Evolutionary conservation across 2,113 vertebrate genomes (phyloP), one percentile per base, ranked within the genome.

Genomic region (Nanorana parkeri): DNA sequence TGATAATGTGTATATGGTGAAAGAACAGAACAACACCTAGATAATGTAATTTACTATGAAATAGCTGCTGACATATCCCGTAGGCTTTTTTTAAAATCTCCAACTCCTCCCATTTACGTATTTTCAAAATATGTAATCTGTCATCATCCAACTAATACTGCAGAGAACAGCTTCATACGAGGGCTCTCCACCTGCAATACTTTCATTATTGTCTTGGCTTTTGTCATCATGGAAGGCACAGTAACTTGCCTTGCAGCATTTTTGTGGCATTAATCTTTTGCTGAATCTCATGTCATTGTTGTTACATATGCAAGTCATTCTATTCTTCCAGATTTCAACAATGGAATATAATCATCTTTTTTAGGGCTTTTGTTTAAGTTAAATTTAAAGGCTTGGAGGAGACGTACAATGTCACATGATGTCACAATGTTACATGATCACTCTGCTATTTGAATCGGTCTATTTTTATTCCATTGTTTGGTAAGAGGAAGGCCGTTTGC

Each of bases 51-150:
- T 73, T 73, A 23, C 69, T 56, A 52, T 52, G 20, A n/a, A 73
- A 73, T 52, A 56, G 68, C 51, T 72, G 69, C 23, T 73, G 52
- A 56, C 52, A 56, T 26, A 73, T 73, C 56, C 2, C 29, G 52
- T 55, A 56, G 56, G 26, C 20, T 56, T 29, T 56, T 55, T 56
- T 24, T 71, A 28, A n/a, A n/a, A n/a, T 5, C 23, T n/a, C 54
- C 32, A 47, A 20, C 24, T 56, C 69, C 69, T 29, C 19, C 52
- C 51, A 20, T 24, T n/a, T 26, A 55, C 29, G 15, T 52, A 55
- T 73, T 73, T 73, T 73, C 69, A 52, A 73, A 55, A 56, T 29
- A 8, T 36, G 26, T 73, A 17, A 11, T 29, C 52, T 29, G 52
- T 29, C 69, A 10, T 73, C 69, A n/a, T 26, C 26, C 24, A 15